phyloP scores from a whole-genome alignment of 2,888 invertebrate genomes.

The Drosophila macrospina region DNA sequence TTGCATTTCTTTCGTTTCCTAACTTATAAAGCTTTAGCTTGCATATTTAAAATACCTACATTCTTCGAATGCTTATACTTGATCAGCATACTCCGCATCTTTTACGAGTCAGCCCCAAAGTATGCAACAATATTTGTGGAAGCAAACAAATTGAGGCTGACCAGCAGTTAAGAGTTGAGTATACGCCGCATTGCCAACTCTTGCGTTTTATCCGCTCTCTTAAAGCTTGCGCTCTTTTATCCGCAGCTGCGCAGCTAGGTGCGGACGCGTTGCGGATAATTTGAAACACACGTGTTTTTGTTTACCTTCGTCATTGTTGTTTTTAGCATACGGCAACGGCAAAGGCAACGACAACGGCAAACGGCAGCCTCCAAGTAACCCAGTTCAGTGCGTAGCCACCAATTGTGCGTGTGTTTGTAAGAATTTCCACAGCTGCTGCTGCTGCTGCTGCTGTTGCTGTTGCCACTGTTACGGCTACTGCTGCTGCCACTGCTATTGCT shows the following conservation, averaged over 20 bases:
- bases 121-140: slow-evolving; percentile 24
- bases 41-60: background rate
- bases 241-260: slow-evolving; percentile 52
- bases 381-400: slow-evolving; percentile 60
- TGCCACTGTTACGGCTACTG: slow-evolving; percentile 9
- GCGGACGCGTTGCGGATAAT: slow-evolving; percentile 50
- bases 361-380: slow-evolving; percentile 59
- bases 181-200: slow-evolving; percentile 34
- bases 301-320: slow-evolving; percentile 73
- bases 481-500: slow-evolving; percentile 9
- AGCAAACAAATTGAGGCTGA: background rate
- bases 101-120: slow-evolving; percentile 21
- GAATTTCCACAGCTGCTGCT: slow-evolving; percentile 22
- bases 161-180: slow-evolving; percentile 36
- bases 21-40: background rate
- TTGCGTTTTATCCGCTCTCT: slow-evolving; percentile 9
- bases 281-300: slow-evolving; percentile 74
- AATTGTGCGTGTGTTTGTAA: slow-evolving; percentile 48
- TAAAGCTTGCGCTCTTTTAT: slow-evolving; percentile 38
- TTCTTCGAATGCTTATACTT: too few relatives aligned
- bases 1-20: slow-evolving; percentile 11
- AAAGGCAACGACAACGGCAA: too few relatives aligned
- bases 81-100: slow-evolving; percentile 5
- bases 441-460: too few relatives aligned
- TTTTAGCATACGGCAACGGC: slow-evolving; percentile 41